These are phyloP conservation scores for Grammomys surdaster DNA, from an alignment of 2,113 vertebrate species.

Conservation along the genomic window DNA sequence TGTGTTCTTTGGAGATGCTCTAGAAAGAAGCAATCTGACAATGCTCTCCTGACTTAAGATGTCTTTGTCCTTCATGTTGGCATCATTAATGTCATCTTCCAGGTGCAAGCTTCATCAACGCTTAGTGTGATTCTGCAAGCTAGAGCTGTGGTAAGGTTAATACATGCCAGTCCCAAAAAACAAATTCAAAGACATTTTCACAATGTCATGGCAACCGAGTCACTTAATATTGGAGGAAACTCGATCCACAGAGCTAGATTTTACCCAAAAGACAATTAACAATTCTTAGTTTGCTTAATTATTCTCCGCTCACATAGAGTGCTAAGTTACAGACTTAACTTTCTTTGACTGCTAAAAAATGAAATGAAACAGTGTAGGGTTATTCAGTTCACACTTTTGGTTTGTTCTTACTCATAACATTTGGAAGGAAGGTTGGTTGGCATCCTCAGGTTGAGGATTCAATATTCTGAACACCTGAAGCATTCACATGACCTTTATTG, in stretches of 20 bases:
- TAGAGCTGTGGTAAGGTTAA: conserved; percentile 58
- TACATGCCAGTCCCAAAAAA: conserved; percentile 70
- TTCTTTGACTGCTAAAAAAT: conserved; percentile 51
- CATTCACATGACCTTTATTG: not conserved
- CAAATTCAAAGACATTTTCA: conserved; percentile 72
- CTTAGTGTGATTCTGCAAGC: conserved; percentile 59
- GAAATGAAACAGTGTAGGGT: not conserved
- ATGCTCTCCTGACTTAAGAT: conserved; percentile 35
- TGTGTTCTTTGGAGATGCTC: conserved; percentile 65
- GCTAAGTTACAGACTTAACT: conserved; percentile 68
- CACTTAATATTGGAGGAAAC: conserved; percentile 62
- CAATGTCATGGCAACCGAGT: conserved; percentile 49
- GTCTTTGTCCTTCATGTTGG: conserved; percentile 44
- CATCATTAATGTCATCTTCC: conserved; percentile 28
- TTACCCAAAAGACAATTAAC: conserved; percentile 39
- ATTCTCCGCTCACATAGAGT: not conserved
- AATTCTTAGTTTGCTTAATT: conserved; percentile 55
- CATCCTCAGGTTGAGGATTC: not conserved
- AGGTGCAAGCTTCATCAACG: not conserved
- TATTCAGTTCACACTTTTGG: not conserved
- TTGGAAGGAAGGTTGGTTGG: not conserved
- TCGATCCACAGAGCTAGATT: conserved; percentile 15
- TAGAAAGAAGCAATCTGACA: conserved; percentile 68
- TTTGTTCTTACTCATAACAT: not conserved
- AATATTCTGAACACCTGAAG: not conserved